Percentiles rank a stretch among this genome's conserved stretches.
Evolutionary conservation across 2,797 vertebrate genomes (phyloP).

Genomic region (Enteromius mattozi): DNA sequence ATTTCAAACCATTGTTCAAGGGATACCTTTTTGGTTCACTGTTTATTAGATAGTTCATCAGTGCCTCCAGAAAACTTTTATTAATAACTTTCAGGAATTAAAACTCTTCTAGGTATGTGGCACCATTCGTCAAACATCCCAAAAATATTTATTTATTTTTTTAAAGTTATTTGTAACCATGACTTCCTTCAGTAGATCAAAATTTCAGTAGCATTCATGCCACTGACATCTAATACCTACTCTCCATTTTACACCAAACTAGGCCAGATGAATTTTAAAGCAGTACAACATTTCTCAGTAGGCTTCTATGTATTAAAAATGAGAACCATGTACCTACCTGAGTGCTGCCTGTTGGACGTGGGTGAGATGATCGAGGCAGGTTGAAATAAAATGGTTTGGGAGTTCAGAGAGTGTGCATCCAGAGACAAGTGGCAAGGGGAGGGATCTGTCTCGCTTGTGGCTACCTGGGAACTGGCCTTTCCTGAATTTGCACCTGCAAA

Average conservation of each 20-base stretch:
- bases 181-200: not conserved
- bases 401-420: slow-evolving; percentile 42
- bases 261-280: not conserved
- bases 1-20: not conserved
- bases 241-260: slow-evolving; percentile 24
- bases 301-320: not conserved
- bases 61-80: not conserved
- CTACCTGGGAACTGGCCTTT: slow-evolving; percentile 73
- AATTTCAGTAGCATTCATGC: slow-evolving; percentile 12
- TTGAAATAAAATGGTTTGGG: slow-evolving; percentile 22
- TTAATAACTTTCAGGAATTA: not conserved
- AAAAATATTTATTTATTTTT: not conserved
- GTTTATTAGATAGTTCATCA: not conserved
- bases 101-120: not conserved
- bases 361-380: slow-evolving; percentile 63
- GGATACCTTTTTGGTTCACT: not conserved
- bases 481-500: slow-evolving; percentile 76
- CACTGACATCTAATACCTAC: slow-evolving; percentile 16
- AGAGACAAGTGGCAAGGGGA: slow-evolving; percentile 54
- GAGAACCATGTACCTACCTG: slow-evolving; percentile 48
- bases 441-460: slow-evolving; percentile 65
- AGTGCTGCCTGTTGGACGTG: slow-evolving; percentile 67
- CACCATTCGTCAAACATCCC: not conserved
- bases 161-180: not conserved
- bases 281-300: not conserved